Percentiles rank a stretch among this genome's conserved stretches.
phyloP scores from a whole-genome alignment of 2,797 vertebrate genomes.

The Spheniscus humboldti region DNA sequence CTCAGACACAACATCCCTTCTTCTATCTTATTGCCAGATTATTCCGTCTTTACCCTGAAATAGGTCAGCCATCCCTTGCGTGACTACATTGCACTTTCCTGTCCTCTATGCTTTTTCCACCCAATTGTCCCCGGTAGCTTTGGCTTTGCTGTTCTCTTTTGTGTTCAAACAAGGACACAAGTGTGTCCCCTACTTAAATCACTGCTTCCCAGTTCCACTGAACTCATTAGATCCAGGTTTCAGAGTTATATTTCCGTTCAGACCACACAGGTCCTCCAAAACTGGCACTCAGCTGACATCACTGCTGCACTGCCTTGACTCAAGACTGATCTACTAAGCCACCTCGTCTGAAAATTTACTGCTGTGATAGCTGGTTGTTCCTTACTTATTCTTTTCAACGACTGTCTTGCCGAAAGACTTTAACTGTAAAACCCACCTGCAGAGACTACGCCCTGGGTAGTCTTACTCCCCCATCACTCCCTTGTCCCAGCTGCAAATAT shows the following conservation, averaged over 20 bases:
- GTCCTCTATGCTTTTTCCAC: neutral
- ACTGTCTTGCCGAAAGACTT: neutral
- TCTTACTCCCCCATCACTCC: neutral
- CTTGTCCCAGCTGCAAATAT: neutral
- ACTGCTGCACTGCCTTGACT: neutral
- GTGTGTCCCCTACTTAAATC: neutral
- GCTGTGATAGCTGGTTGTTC: neutral
- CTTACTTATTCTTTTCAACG: neutral
- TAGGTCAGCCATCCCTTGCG: neutral
- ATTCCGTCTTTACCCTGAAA: neutral
- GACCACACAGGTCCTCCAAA: neutral
- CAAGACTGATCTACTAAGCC: neutral
- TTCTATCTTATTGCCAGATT: neutral
- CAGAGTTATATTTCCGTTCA: neutral
- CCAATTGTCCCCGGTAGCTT: neutral
- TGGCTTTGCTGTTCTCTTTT: neutral
- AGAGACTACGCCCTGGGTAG: neutral
- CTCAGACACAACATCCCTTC: neutral
- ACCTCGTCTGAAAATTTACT: neutral
- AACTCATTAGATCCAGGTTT: neutral
- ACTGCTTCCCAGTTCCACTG: neutral
- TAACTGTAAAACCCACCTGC: neutral
- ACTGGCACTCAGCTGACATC: neutral
- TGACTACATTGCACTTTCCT: neutral
- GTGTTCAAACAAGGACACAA: neutral